Evolutionary conservation across 2,888 invertebrate species (phyloP).

Genomic region (Heliconius erato): DNA sequence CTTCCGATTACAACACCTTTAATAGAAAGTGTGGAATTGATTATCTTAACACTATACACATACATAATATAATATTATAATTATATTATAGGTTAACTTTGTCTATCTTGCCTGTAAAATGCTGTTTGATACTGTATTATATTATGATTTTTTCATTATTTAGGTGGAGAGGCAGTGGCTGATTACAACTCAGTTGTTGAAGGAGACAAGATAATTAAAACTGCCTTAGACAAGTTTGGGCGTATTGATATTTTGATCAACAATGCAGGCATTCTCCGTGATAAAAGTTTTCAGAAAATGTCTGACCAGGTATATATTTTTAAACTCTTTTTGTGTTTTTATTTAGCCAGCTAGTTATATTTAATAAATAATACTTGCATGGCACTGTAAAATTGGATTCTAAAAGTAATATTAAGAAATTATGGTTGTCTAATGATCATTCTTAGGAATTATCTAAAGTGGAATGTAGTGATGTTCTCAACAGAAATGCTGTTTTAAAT

Average conservation of each 20-base stretch:
- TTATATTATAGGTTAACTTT: too few relatives aligned
- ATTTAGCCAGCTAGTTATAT: neutral
- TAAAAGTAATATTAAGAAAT: neutral
- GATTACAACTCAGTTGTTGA: constrained; percentile 98
- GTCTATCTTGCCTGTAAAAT: too few relatives aligned
- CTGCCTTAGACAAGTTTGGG: constrained; percentile 97
- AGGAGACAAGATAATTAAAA: constrained; percentile 97
- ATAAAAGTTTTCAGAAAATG: constrained; percentile 95
- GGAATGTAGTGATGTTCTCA: too few relatives aligned
- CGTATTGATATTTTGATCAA: constrained; percentile 97
- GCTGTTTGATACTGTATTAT: neutral
- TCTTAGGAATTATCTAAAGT: neutral
- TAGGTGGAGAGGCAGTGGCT: constrained; percentile 96
- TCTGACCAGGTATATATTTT: constrained; percentile 87
- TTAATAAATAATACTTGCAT: neutral
- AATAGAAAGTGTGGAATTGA: too few relatives aligned
- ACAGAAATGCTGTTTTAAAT: neutral
- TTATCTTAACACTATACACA: too few relatives aligned
- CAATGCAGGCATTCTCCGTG: constrained; percentile 99
- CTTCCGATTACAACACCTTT: too few relatives aligned
- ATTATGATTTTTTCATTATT: constrained; percentile 31
- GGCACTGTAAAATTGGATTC: neutral
- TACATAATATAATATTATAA: too few relatives aligned
- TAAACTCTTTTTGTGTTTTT: neutral
- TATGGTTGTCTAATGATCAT: too few relatives aligned